Conservation (phyloP, 2,888 invertebrate genomes). For the Drosophila cognata region DNA sequence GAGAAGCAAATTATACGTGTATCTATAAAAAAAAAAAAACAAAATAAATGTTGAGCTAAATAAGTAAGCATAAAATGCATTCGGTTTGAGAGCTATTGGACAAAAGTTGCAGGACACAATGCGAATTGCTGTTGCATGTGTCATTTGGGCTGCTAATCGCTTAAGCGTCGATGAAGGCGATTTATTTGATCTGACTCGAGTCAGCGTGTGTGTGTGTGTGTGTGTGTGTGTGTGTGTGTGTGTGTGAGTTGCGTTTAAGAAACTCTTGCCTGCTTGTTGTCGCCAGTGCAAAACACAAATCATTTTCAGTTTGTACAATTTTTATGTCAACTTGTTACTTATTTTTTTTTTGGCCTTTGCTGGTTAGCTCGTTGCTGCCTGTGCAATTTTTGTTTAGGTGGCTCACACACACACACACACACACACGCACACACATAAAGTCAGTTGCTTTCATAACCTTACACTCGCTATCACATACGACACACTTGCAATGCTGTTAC, state of each 20-base stretch:
- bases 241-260: neutral
- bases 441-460: constrained; percentile 10
- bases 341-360: constrained; percentile 4
- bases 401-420: constrained; percentile 22
- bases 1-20: no score
- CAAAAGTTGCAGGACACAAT: constrained; percentile 10
- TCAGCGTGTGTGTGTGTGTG: neutral
- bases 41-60: neutral
- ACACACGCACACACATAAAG: constrained; percentile 12
- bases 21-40: no score
- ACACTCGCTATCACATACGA: constrained; percentile 27
- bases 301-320: constrained; percentile 78
- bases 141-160: constrained; percentile 51
- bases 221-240: constrained; percentile 1
- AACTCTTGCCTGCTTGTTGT: constrained; percentile 14
- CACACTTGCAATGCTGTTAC: constrained; percentile 63
- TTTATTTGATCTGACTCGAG: constrained; percentile 46
- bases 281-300: constrained; percentile 61
- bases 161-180: constrained; percentile 54
- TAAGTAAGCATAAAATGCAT: neutral
- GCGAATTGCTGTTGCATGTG: constrained; percentile 45
- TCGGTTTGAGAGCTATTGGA: neutral
- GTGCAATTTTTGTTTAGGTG: constrained; percentile 68
- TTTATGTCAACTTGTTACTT: constrained; percentile 68
- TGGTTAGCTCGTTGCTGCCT: constrained; percentile 31